Evolutionary conservation across 2,888 invertebrate genomes (phyloP).

Genomic region (Thera obeliscata): DNA sequence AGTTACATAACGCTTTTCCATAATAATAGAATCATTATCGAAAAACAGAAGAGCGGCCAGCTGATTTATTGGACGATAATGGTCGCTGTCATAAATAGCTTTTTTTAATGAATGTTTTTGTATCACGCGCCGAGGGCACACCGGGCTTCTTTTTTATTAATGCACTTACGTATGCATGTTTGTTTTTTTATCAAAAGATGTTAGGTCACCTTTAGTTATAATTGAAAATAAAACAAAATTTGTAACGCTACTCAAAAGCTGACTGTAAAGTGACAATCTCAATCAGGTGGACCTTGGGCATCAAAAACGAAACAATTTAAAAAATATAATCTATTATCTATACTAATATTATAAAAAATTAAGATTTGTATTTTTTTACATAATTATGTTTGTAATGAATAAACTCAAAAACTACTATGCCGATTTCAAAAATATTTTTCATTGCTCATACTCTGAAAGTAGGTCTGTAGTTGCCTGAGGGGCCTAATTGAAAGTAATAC

Average conservation of each 20-base stretch:
- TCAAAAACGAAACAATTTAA: too few relatives aligned
- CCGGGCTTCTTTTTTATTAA: conserved; percentile 74
- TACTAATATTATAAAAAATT: too few relatives aligned
- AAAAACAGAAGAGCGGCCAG: conserved; percentile 85
- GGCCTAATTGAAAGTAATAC: too few relatives aligned
- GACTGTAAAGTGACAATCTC: not conserved
- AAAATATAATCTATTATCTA: too few relatives aligned
- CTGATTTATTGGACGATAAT: conserved; percentile 85
- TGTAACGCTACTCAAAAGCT: conserved; percentile 24
- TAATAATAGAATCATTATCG: conserved; percentile 85
- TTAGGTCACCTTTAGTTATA: conserved; percentile 62
- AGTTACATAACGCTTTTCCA: conserved; percentile 84
- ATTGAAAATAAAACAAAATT: conserved; percentile 50
- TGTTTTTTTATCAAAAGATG: conserved; percentile 57
- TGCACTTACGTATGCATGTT: conserved; percentile 71
- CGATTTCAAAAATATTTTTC: too few relatives aligned
- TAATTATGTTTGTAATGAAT: too few relatives aligned
- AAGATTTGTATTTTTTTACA: too few relatives aligned
- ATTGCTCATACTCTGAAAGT: too few relatives aligned
- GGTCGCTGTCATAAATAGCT: conserved; percentile 83
- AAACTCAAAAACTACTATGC: too few relatives aligned
- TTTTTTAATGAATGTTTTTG: conserved; percentile 80
- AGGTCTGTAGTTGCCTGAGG: too few relatives aligned
- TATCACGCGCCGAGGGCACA: conserved; percentile 62
- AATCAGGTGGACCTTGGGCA: conserved; percentile 8